Base-by-base conservation (phyloP, 2,797 vertebrate species). In the Oceanodroma leucorhoa region DNA sequence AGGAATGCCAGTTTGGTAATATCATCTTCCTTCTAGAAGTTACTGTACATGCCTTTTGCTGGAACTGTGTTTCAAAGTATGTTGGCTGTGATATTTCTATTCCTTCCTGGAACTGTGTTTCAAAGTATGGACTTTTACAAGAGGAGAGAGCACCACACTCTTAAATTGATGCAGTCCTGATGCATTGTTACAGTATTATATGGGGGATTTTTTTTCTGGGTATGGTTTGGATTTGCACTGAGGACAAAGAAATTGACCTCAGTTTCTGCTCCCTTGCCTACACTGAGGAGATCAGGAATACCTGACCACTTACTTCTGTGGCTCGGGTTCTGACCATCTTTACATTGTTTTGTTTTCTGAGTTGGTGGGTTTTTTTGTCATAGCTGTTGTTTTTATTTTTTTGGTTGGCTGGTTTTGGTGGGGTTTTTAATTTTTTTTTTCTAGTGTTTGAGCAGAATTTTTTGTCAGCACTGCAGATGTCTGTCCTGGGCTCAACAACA, bases 211-310 rank as follows among this genome's bases (percentile, higher is more conserved):
- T 67, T 81, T 61, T 76, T 22, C 45, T 66, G 29, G 22, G 2
- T 84, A 46, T 66, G 20, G 24, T 55, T 94, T 88, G 27, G 23
- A 61, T 83, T 83, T 92, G 46, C 20, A 23, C 27, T 82, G 14
- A 12, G 46, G 38, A 48, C 65, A 50, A 75, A 75, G 34, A 50
- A 71, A 34, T 29, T 57, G 3, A 53, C 46, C 9, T 86, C 17
- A 6, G 1, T 54, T 92, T 90, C 20, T 83, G 22, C 62, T 90
- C 11, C 3, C 24, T 83, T 90, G 51, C 29, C 11, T 46, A 13
- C 40, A 7, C 7, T 40, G 50, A 70, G 38, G 70, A 84, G 30
- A 48, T 70, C 14, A 38, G 60, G 43, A 89, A 72, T 77, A 92
- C 60, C 45, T 66, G 62, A 18, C 32, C 13, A 12, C 19, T 61